Conservation (phyloP, 2,888 invertebrate genomes). For the Linnaemya tessellans region DNA sequence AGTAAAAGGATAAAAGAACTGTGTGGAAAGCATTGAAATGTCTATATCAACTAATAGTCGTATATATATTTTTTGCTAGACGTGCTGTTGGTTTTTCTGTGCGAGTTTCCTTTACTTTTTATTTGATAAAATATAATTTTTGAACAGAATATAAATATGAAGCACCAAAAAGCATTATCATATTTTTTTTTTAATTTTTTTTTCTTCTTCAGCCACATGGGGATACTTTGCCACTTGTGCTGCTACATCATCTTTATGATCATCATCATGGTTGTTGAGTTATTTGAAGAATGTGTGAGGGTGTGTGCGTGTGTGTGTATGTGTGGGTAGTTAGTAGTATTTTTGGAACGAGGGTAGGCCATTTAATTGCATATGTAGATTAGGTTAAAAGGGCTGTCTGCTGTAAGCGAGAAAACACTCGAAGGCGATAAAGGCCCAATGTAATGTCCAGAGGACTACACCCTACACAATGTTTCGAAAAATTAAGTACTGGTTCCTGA, state of each 20-base stretch:
- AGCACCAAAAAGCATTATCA: slow-evolving; percentile 70
- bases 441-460: too few relatives aligned
- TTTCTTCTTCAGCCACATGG: slow-evolving; percentile 61
- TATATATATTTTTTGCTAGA: slow-evolving; percentile 19
- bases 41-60: slow-evolving; percentile 41
- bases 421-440: too few relatives aligned
- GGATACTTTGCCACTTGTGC: slow-evolving; percentile 61
- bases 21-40: slow-evolving; percentile 19
- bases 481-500: too few relatives aligned
- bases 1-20: slow-evolving; percentile 29
- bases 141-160: slow-evolving; percentile 61
- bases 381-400: too few relatives aligned
- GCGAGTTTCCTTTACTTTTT: not conserved
- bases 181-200: slow-evolving; percentile 14
- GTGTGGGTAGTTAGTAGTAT: not conserved
- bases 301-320: not conserved
- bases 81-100: slow-evolving; percentile 1
- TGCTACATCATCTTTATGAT: slow-evolving; percentile 38
- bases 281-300: slow-evolving; percentile 23
- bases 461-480: too few relatives aligned
- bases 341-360: slow-evolving; percentile 28
- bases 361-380: not conserved
- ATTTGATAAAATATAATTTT: slow-evolving; percentile 28
- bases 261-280: slow-evolving; percentile 40
- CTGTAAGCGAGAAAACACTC: too few relatives aligned